phyloP scores from a whole-genome alignment of 2,888 invertebrate genomes.

The Fragum sueziense region DNA sequence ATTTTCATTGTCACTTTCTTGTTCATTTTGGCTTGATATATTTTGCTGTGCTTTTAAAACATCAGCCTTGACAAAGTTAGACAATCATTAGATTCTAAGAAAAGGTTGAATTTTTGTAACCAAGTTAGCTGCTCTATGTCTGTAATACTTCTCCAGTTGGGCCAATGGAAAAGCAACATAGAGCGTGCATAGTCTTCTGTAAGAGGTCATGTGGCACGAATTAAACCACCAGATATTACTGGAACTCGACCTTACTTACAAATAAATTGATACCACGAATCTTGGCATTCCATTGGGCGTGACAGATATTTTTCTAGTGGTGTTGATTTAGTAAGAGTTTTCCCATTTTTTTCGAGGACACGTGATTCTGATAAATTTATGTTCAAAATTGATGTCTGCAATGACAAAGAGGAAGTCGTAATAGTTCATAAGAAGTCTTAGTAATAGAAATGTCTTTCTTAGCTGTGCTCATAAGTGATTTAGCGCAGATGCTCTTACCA shows the following conservation, averaged over 20 bases:
- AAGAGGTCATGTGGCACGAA: conserved; percentile 50
- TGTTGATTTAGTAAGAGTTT: neutral
- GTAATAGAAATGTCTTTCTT: conserved; percentile 61
- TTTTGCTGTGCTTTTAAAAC: conserved; percentile 19
- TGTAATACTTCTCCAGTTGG: conserved; percentile 53
- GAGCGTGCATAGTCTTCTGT: conserved; percentile 49
- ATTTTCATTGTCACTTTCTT: neutral
- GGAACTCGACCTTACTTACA: conserved; percentile 12
- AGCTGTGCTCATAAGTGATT: conserved; percentile 58
- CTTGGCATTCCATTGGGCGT: neutral
- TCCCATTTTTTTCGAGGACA: conserved; percentile 42
- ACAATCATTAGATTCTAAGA: conserved; percentile 37
- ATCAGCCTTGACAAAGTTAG: conserved; percentile 60
- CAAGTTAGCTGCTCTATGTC: conserved; percentile 57
- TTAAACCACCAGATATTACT: neutral
- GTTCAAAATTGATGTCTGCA: conserved; percentile 58
- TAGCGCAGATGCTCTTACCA: conserved; percentile 37
- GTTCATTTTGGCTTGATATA: neutral
- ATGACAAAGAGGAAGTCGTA: conserved; percentile 37
- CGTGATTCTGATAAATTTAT: conserved; percentile 55
- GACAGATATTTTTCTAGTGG: conserved; percentile 36
- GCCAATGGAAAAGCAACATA: conserved; percentile 58
- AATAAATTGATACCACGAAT: conserved; percentile 33
- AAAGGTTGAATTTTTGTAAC: conserved; percentile 38
- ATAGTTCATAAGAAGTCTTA: conserved; percentile 59